Conservation (phyloP, 2,888 invertebrate species). For the Dugesia japonica region DNA sequence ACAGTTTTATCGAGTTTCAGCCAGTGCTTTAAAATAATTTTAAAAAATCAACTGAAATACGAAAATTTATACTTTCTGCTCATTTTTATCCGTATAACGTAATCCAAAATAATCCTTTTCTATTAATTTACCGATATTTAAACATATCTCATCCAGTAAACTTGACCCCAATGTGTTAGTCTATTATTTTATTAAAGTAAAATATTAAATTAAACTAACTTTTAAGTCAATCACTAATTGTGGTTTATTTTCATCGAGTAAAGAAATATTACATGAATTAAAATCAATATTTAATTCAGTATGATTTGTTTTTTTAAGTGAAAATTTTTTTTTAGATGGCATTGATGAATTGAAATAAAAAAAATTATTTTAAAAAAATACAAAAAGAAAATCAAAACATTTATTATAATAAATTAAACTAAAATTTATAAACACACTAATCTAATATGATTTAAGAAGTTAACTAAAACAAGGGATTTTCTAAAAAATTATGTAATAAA, state of each 20-base stretch:
- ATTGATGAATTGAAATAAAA: not conserved
- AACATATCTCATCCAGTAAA: not conserved
- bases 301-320: not conserved
- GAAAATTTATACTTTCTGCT: not conserved
- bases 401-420: not conserved
- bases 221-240: not conserved
- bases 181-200: not conserved
- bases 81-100: not conserved
- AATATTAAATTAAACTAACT: not conserved
- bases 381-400: not conserved
- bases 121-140: not conserved
- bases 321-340: not conserved
- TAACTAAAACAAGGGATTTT: not conserved
- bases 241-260: not conserved
- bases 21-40: not conserved
- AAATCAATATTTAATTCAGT: not conserved
- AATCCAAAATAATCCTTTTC: not conserved
- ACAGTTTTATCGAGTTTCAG: not conserved
- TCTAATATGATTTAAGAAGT: not conserved
- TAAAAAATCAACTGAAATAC: not conserved
- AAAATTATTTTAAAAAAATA: not conserved
- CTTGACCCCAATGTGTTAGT: not conserved
- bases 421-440: constrained; percentile 20
- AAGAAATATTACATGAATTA: not conserved
- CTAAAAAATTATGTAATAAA: too few relatives aligned